phyloP scores from a whole-genome alignment of 2,888 invertebrate species.

The Dicyrtoma fusca region DNA sequence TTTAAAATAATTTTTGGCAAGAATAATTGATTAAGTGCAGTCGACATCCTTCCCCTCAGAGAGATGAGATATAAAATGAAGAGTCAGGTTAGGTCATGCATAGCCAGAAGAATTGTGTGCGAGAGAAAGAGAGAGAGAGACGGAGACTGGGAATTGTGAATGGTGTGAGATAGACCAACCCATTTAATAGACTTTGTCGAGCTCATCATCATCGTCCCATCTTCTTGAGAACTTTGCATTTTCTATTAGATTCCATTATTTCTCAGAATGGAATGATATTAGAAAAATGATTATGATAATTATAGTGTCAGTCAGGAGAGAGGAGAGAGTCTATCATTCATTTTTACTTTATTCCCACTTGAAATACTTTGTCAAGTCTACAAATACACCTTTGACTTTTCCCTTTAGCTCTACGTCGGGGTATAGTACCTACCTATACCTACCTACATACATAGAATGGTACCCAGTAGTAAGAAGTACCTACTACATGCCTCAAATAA shows the following conservation, averaged over 20 bases:
- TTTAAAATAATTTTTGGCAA: conserved; percentile 21
- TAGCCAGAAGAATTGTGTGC: conserved; percentile 2
- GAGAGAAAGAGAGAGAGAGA: conserved; percentile 8
- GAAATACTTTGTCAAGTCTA: too few species aligned
- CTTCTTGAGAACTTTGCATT: not conserved
- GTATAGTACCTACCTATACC: too few species aligned
- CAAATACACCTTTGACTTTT: too few species aligned
- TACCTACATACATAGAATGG: too few species aligned
- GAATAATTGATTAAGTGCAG: conserved; percentile 24
- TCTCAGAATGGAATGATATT: conserved; percentile 11
- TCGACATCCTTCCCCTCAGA: conserved; percentile 3
- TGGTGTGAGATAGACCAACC: conserved; percentile 25
- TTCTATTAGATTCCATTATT: not conserved
- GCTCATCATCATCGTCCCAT: conserved; percentile 21
- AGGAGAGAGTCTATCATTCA: conserved; percentile 38
- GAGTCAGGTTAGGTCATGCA: conserved; percentile 39
- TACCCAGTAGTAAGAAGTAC: too few species aligned
- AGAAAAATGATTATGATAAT: conserved; percentile 37
- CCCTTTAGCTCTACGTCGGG: too few species aligned
- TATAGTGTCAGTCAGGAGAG: conserved; percentile 36
- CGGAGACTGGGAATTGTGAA: conserved; percentile 12
- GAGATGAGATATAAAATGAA: not conserved
- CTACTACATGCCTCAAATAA: too few species aligned
- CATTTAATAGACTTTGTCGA: conserved; percentile 22
- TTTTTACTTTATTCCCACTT: not conserved